Base-by-base conservation (phyloP, 1,140 invertebrate genomes). In the Drosophila bipectinata region DNA sequence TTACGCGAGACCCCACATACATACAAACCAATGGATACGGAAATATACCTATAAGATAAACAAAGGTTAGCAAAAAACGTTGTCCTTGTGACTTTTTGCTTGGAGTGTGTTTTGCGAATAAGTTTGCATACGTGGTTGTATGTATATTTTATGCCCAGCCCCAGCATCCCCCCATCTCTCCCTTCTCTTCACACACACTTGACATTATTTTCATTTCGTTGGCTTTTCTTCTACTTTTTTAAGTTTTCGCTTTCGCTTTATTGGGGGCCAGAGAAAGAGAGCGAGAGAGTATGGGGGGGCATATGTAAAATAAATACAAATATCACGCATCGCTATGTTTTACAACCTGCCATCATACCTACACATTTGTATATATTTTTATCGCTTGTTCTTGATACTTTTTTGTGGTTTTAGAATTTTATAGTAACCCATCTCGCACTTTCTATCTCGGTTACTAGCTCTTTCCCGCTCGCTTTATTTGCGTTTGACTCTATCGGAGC, bases 381-480 rank as follows among this genome's bases (percentile, higher is more conserved):
- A 71, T 75, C 59, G 52, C 77, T 62, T 41, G 30, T 71, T 64
- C 55, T 79, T 64, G 64, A 76, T 63, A 54, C 48, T 57, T 83
- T 79, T 53, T 73, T 81, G 76, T 68, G 72, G 80, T 74, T 81
- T 80, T 81, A 74, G 72, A 85, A 85, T 85, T 84, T 84, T 84
- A 84, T 85, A 80, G 66, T 56, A 53, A 34, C 49, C 44, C 39
- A 59, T 72, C 54, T 15, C 37, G 18, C 26, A 28, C 26, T 28
- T 28, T 28, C 26, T 28, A 28, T 28, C 26, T 6, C 26, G 5
- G 4, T 7, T 6, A 28, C 26, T 7, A 5, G 5, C 5, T 28
- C 26, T 10, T 32, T 15, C 24, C 55, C 34, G 12, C 37, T 73
- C n/a, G 21, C 14, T 26, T 18, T 59, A 37, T 72, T 52, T 71